Evolutionary conservation across 2,113 vertebrate species (phyloP).

Genomic region (Anguilla japonica): DNA sequence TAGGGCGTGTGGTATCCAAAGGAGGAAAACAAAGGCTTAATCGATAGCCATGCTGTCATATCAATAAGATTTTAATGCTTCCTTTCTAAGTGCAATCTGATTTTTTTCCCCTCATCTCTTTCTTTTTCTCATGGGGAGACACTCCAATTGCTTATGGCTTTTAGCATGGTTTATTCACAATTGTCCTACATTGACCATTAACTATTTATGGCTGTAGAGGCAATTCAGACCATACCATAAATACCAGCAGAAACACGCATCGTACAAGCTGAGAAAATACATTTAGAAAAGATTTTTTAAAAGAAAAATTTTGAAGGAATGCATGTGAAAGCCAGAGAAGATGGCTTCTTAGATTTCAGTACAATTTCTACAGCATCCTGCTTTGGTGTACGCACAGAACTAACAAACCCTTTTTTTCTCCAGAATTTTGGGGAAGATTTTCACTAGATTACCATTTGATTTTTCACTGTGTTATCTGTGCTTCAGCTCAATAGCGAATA

Average conservation of each 20-base stretch:
- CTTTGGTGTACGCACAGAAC: too few relatives aligned
- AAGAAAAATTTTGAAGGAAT: neutral
- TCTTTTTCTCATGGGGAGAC: neutral
- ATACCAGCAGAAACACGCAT: neutral
- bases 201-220: neutral
- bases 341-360: too few relatives aligned
- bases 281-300: neutral
- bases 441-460: too few relatives aligned
- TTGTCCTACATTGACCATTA: neutral
- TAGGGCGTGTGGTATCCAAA: neutral
- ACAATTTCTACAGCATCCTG: too few relatives aligned
- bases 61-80: conserved; percentile 18
- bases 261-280: neutral
- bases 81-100: neutral
- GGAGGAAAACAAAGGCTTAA: neutral
- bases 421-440: too few relatives aligned
- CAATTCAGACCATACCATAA: neutral
- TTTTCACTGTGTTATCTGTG: too few relatives aligned
- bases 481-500: too few relatives aligned
- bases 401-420: too few relatives aligned
- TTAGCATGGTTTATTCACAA: neutral
- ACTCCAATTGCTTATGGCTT: neutral
- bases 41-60: neutral
- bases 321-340: too few relatives aligned
- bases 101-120: too few relatives aligned